Base-by-base conservation (phyloP, 2,888 invertebrate species). In the Andrena bucephala region DNA sequence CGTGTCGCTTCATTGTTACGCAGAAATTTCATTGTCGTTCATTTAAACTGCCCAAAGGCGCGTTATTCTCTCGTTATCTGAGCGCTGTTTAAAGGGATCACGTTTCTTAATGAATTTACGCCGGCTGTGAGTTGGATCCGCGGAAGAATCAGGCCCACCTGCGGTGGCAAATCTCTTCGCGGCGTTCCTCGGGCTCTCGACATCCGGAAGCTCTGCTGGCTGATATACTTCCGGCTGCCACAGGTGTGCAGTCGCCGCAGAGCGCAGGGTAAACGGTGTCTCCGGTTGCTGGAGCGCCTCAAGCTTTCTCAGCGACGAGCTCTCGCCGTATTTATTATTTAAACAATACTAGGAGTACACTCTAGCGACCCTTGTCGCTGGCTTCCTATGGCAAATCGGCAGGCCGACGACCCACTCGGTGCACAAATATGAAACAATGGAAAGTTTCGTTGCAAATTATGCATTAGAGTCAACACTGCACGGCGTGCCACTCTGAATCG, bases 261-360 rank as follows among this genome's bases (percentile, higher is more conserved):
- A 63, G 29, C 42, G 16, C 20, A 6, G 27, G 16, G 27, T 65
- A 59, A 79, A 69, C 31, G 16, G 59, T 52, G 29, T 20, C 57
- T 59, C 10, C 1, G n/a, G 52, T 20, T n/a, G 16, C 29, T 57
- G 33, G 20, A 42, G 20, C 24, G n/a, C 31, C 27, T 68, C 68
- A 52, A 42, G 57, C 57, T 33, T 48, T 74, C 31, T 52, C 16
- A 7, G n/a, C 36, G 27, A 31, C 48, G 8, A 66, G 20, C 54
- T 36, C 33, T 48, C 29, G 5, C 24, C 36, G 24, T 74, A 67
- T 78, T 78, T 78, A 73, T 73, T 67, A 74, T 78, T 74, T 78
- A 78, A 8, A 62, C 24, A 24, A 33, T 13, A 1, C 24, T 10
- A 24, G 42, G 4, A 54, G 36, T 33, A 27, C 33, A 10, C 13